Conservation (phyloP, 2,113 vertebrate genomes). For the Phylloscopus trochiloides region DNA sequence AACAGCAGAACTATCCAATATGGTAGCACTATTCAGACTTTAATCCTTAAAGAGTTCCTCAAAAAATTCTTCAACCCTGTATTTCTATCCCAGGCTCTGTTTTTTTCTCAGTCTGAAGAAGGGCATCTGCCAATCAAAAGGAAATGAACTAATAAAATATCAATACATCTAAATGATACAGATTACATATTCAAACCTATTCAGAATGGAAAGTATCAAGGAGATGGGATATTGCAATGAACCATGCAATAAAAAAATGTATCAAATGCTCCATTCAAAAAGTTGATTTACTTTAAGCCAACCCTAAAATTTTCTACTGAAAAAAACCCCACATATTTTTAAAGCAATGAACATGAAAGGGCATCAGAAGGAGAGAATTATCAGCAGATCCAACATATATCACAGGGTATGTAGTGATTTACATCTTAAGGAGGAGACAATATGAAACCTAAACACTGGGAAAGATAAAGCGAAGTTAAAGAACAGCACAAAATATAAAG, state of each 20-base stretch:
- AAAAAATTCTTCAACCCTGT: neutral
- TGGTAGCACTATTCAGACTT: neutral
- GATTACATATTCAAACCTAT: neutral
- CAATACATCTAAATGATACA: fast-evolving
- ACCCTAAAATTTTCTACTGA: neutral
- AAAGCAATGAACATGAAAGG: neutral
- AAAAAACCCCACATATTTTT: neutral
- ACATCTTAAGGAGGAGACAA: neutral
- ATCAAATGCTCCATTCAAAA: neutral
- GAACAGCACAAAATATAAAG: neutral
- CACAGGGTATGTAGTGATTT: neutral
- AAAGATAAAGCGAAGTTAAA: neutral
- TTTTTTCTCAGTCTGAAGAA: neutral
- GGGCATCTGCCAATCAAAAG: neutral
- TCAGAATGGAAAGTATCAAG: neutral
- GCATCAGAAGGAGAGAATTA: neutral
- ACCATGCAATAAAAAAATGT: neutral
- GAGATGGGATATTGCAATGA: neutral
- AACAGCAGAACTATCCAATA: neutral
- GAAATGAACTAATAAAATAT: neutral
- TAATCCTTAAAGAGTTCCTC: neutral
- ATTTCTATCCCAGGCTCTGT: neutral
- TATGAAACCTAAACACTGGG: neutral
- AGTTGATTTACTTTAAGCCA: neutral
- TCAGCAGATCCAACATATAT: neutral